phyloP scores from a whole-genome alignment of 2,113 vertebrate species.

The Pollimyrus isidori region DNA sequence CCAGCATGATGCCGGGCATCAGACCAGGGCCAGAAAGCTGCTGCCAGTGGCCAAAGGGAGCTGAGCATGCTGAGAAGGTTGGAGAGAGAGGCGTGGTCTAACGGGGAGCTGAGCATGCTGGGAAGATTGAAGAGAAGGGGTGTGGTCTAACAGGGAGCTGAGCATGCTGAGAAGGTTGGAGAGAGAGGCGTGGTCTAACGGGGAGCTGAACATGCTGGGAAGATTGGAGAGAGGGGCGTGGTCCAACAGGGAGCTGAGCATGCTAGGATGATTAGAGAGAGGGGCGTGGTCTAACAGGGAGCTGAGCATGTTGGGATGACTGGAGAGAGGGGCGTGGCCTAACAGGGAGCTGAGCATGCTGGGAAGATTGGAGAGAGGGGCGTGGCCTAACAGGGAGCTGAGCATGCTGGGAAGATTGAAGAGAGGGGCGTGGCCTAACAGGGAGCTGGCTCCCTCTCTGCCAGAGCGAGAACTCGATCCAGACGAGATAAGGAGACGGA shows the following conservation, averaged over 20 bases:
- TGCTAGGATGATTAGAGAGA: neutral
- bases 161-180: neutral
- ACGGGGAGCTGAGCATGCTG: neutral
- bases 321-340: neutral
- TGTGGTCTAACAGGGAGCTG: neutral
- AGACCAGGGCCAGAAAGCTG: neutral
- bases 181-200: neutral
- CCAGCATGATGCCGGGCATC: neutral
- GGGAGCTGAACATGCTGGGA: neutral
- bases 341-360: neutral
- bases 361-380: neutral
- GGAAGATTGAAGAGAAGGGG: neutral
- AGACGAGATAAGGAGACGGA: neutral
- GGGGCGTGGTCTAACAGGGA: neutral
- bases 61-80: neutral
- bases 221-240: neutral
- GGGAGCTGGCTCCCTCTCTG: neutral
- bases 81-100: neutral
- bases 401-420: neutral
- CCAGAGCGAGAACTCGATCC: neutral
- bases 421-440: neutral
- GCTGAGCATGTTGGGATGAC: neutral
- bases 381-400: neutral
- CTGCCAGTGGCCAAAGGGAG: neutral
- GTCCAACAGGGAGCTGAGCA: neutral